Evolutionary conservation across 2,113 vertebrate species (phyloP).

Genomic region (Alethe diademata): DNA sequence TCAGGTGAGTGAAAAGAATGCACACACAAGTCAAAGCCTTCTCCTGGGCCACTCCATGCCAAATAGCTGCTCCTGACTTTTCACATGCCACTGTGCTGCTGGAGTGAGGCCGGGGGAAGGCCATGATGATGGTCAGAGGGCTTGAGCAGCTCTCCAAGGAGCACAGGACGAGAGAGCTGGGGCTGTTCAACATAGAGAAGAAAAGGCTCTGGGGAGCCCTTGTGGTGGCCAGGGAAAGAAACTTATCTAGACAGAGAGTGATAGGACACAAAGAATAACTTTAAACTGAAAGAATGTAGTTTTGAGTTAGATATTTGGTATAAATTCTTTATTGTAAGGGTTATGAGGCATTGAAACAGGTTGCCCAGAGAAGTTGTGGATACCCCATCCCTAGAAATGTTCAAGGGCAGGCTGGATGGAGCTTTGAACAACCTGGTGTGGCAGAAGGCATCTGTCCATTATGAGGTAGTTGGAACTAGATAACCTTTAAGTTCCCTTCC

Average conservation of each 20-base stretch:
- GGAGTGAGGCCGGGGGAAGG: not conserved
- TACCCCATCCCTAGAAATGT: not conserved
- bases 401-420: not conserved
- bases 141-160: not conserved
- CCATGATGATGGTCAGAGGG: not conserved
- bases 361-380: not conserved
- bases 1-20: not conserved
- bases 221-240: not conserved
- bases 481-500: not conserved
- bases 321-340: not conserved
- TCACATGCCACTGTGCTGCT: not conserved
- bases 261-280: not conserved
- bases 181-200: not conserved
- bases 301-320: not conserved
- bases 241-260: not conserved
- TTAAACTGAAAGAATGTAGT: rapidly evolving
- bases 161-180: not conserved
- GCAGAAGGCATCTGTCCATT: not conserved
- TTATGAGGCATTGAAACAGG: not conserved
- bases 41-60: not conserved
- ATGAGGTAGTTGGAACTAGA: not conserved
- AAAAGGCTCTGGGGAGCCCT: not conserved
- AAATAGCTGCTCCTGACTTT: not conserved
- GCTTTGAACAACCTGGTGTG: not conserved
- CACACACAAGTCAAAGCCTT: not conserved